Base-by-base conservation (phyloP, 2,113 vertebrate species). In the Hippocampus mohnikei region DNA sequence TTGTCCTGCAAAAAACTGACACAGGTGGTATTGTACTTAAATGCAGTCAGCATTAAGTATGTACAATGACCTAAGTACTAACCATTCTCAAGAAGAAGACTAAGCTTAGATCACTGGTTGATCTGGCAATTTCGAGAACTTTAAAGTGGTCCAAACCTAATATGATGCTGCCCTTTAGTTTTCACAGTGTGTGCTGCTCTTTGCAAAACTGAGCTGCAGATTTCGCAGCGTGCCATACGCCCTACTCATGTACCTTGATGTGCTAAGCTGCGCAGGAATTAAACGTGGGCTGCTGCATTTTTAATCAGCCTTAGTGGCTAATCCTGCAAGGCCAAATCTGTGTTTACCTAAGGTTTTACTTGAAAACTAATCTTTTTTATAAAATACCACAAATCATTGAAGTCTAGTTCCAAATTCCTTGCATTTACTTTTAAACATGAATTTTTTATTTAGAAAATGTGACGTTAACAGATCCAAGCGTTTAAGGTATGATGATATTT, bases 131-230 rank as follows among this genome's bases (percentile, higher is more conserved):
- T 53, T 53, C 44, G 44, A 66, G 50, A 23, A 66, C 71, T 81
- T 84, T 78, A 78, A 84, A 81, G 87, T 80, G 84, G 77, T 63
- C 64, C 65, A 77, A 76, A 27, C 75, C 76, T 29, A 9, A 70
- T 29, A 77, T 79, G 83, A 77, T 82, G 85, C 78, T 87, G 83
- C 73, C 83, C 63, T 12, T 58, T 79, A 69, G 33, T 60, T 58
- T 73, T 79, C 78, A 78, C 75, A 71, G 70, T 25, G 67, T 25
- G 20, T 23, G 40, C 71, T 79, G 75, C 79, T 84, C 50, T 76
- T 72, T 25, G 64, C 70, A 25, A 37, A 53, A 37, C 8, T 53
- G 66, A 73, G 12, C 69, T 76, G 66, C 70, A 70, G 53, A 46
- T 79, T 73, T 56, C 25, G 64, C 73, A 67, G 68, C 11, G 61